Base-by-base conservation (phyloP, 1,140 invertebrate genomes). In the Drosophila biarmipes region DNA sequence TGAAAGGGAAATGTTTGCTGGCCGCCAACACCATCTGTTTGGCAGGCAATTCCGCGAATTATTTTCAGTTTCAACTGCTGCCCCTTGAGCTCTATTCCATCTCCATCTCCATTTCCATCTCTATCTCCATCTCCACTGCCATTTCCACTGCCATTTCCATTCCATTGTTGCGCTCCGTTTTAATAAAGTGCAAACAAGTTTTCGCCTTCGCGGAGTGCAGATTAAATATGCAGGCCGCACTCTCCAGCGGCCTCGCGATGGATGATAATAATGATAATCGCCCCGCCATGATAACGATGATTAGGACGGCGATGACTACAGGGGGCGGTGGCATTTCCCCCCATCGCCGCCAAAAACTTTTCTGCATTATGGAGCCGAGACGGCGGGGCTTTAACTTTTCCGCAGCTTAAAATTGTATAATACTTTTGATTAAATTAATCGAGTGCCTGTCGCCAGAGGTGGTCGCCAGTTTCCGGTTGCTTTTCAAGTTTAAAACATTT, bases 201-300 rank as follows among this genome's bases (percentile, higher is more conserved):
- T 40, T 27, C 66, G 63, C 53, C 61, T 62, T 48, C 54, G 35
- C 40, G 37, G 61, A 87, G 82, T 87, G 82, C 84, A 87, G 81
- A 87, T 87, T 89, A 87, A 87, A 87, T 87, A 87, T 82, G 85
- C 84, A 59, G 45, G 71, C 49, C 64, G 45, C 59, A 52, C 67
- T 72, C 55, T 49, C 14, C 40, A 55, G 43, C 19, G 21, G 2
- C n/a, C 46, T 31, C 46, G 27, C 46, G 27, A 49, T 49, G 46
- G 46, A 49, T 48, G 24, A 31, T 48, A 48, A 48, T 49, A n/a
- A 49, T 49, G 46, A 48, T 48, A 48, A 31, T 48, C 46, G 46
- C 15, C 73, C 15, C 24, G 37, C 35, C 38, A 61, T 64, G 52
- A 61, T 74, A 54, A 78, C 61, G 56, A 75, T 75, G 74, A 68